Percentiles rank a stretch among this genome's conserved stretches.
These are phyloP conservation scores for Heterodera filipjevi DNA, from an alignment of 2,888 invertebrate species.

Conservation along the genomic window DNA sequence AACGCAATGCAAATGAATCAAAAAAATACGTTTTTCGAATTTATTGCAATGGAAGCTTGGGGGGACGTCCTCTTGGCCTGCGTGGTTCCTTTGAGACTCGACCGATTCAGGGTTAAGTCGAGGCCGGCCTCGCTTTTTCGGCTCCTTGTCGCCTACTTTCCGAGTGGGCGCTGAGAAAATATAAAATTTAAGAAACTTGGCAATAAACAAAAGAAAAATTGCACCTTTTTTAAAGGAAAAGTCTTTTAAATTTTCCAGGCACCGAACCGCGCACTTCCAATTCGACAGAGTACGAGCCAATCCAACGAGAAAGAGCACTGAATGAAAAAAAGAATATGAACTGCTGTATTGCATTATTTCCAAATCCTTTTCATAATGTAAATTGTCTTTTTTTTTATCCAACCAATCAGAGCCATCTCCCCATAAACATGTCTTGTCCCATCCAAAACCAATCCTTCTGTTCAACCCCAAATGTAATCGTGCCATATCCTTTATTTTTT, in stretches of 20 bases:
- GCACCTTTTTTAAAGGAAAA: neutral
- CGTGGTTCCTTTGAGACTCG: neutral
- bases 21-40: slow-evolving; percentile 12
- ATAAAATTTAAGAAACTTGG: too few relatives aligned
- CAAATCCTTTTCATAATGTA: too few relatives aligned
- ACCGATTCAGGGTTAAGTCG: neutral
- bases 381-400: too few relatives aligned
- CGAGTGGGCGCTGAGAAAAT: neutral
- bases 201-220: neutral
- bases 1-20: neutral
- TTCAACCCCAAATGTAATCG: too few relatives aligned
- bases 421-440: too few relatives aligned
- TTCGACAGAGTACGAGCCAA: slow-evolving; percentile 17
- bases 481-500: too few relatives aligned
- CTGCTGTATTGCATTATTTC: too few relatives aligned
- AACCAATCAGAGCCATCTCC: too few relatives aligned
- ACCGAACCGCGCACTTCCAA: slow-evolving; percentile 19
- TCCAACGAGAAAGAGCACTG: slow-evolving; percentile 16
- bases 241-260: neutral
- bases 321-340: neutral
- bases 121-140: slow-evolving; percentile 19
- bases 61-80: neutral
- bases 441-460: too few relatives aligned
- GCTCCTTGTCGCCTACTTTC: neutral
- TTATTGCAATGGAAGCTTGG: neutral